Conservation (phyloP, 1,140 invertebrate genomes). For the Limonius californicus region DNA sequence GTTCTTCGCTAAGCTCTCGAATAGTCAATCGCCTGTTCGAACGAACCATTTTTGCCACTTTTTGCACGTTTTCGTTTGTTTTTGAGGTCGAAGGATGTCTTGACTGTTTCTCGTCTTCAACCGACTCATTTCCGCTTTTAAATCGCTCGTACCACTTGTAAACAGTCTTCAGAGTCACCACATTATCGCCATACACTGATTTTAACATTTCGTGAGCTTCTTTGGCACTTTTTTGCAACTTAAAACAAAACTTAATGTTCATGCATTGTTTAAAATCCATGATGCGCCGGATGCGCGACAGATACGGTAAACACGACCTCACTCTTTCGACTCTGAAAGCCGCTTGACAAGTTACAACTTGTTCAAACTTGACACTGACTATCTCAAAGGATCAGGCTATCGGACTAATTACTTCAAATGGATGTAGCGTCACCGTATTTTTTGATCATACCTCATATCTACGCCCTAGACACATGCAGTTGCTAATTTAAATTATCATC, state of each 20-base stretch:
- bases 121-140: slow-evolving; percentile 26
- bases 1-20: slow-evolving; percentile 3
- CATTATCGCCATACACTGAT: neutral
- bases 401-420: slow-evolving; percentile 2
- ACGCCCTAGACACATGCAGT: too few species aligned
- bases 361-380: neutral
- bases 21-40: slow-evolving; percentile 6
- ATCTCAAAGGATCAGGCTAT: slow-evolving; percentile 9
- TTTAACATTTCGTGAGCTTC: slow-evolving; percentile 12
- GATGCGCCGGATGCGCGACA: neutral
- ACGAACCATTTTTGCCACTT: slow-evolving; percentile 34
- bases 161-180: neutral
- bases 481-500: too few species aligned
- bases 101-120: slow-evolving; percentile 30
- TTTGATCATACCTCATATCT: too few species aligned
- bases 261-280: neutral
- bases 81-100: slow-evolving; percentile 35
- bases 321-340: neutral
- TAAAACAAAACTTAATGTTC: neutral
- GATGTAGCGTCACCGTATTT: slow-evolving; percentile 1
- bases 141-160: slow-evolving; percentile 34
- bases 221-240: neutral
- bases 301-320: neutral
- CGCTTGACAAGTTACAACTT: slow-evolving; percentile 2
- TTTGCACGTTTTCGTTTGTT: slow-evolving; percentile 26